Evolutionary conservation across 2,113 vertebrate genomes (phyloP), one percentile per base, ranked within the genome.

Genomic region (Chlorocebus sabaeus): DNA sequence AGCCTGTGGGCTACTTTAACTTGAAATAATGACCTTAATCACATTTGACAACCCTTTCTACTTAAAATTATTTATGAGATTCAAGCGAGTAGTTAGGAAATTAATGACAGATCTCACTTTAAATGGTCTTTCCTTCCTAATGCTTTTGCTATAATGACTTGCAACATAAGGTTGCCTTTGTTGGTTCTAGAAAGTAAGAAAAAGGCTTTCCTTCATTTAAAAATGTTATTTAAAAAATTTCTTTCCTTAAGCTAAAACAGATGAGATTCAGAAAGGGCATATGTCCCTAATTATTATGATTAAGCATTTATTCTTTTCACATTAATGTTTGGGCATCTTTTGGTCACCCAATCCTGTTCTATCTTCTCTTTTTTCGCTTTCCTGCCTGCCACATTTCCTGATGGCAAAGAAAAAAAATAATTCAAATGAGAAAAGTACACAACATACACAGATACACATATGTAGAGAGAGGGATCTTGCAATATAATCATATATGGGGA

Each of bases 1-100:
- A 78, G 50, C 22, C 78, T 52, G 20, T 38, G 43, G 68, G 45
- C 72, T 81, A 52, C 52, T 93, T 81, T 48, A 84, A 38, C 40
- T 18, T 12, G 13, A 90, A 94, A 88, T 68, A 89, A 90, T 90
- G 95, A 91, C 91, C 82, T 94, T 95, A 90, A 95, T 95, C 78
- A 79, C 73, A 86, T 52, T 35, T 92, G 90, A 95, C 95, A 94
- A 40, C 72, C 59, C 73, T 75, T 86, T 55, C 95, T 90, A 89
- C 59, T 96, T 95, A 78, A 93, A 95, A 84, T 67, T 93, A 94
- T 67, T 93, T 88, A 94, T 96, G 78, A 52, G 25, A 64, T 88
- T 90, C 89, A 90, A 94, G 76, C 23, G 89, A 94, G 35, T 67
- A 61, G 86, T 95, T 92, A 85, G 70, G 75, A 88, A 93, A 92